phyloP scores from a whole-genome alignment of 2,113 vertebrate genomes.

The Ictalurus punctatus region DNA sequence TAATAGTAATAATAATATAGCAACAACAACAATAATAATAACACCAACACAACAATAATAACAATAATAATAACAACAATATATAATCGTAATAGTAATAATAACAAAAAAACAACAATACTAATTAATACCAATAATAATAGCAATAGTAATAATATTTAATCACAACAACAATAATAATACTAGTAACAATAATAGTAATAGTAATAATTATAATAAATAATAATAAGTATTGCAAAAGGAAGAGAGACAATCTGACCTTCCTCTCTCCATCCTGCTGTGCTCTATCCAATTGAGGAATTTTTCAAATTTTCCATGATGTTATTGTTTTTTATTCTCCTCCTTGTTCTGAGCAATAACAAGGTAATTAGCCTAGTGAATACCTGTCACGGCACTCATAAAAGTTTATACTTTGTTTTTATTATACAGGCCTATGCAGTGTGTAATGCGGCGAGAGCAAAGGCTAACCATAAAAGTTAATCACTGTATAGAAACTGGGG shows the following conservation, averaged over 20 bases:
- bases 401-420: constrained; percentile 82
- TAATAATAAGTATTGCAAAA: neutral
- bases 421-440: constrained; percentile 75
- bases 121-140: neutral
- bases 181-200: too few relatives aligned
- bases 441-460: constrained; percentile 75
- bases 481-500: constrained; percentile 79
- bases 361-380: constrained; percentile 72
- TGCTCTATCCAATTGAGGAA: constrained; percentile 48
- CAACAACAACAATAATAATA: neutral
- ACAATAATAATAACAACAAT: too few relatives aligned
- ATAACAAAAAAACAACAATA: neutral
- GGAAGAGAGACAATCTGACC: neutral
- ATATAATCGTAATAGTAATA: too few relatives aligned
- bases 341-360: constrained; percentile 74
- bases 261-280: neutral
- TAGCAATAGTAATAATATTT: too few relatives aligned
- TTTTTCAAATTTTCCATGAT: constrained; percentile 72
- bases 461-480: constrained; percentile 81
- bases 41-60: too few relatives aligned
- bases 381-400: constrained; percentile 72
- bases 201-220: too few relatives aligned
- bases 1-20: neutral
- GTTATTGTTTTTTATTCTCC: constrained; percentile 67
- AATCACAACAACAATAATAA: too few relatives aligned